Conservation (phyloP, 1,140 invertebrate species). For the Capitella teleta region DNA sequence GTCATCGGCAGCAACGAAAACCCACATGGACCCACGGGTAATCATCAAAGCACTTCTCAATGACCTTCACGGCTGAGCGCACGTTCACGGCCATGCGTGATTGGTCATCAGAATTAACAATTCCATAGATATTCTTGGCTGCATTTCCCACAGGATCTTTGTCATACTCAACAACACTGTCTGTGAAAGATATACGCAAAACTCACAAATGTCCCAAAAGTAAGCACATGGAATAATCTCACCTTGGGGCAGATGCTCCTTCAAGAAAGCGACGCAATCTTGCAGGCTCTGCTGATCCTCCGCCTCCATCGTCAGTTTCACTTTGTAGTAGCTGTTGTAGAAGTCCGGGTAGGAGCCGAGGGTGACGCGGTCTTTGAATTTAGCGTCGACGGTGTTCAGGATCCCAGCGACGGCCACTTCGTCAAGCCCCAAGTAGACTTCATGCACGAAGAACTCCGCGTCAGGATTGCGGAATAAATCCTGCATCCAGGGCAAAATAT, state of each 20-base stretch:
- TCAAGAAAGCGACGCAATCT: conserved; percentile 20
- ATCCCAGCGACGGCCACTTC: conserved; percentile 49
- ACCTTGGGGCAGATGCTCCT: conserved; percentile 21
- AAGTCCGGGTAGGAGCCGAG: conserved; percentile 61
- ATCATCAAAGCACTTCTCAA: conserved; percentile 22
- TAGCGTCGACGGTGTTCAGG: conserved; percentile 46
- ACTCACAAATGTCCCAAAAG: too few relatives aligned
- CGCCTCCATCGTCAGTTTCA: conserved; percentile 43
- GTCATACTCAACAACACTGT: conserved; percentile 36
- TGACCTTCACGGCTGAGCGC: conserved; percentile 18
- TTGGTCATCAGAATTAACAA: conserved; percentile 16
- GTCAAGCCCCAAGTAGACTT: conserved; percentile 47
- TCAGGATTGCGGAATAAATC: conserved; percentile 33
- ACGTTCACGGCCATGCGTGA: conserved; percentile 15
- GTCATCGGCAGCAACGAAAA: too few relatives aligned
- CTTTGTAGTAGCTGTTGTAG: conserved; percentile 45
- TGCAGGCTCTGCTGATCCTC: conserved; percentile 13
- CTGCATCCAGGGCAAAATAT: too few relatives aligned
- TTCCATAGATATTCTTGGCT: conserved; percentile 23
- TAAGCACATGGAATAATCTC: too few relatives aligned
- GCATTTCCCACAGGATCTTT: conserved; percentile 28
- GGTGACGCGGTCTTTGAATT: conserved; percentile 46
- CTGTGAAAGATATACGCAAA: conserved; percentile 7
- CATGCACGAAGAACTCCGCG: conserved; percentile 33
- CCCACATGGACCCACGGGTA: too few relatives aligned